phyloP scores from a whole-genome alignment of 2,797 vertebrate species.

The Euthynnus affinis region DNA sequence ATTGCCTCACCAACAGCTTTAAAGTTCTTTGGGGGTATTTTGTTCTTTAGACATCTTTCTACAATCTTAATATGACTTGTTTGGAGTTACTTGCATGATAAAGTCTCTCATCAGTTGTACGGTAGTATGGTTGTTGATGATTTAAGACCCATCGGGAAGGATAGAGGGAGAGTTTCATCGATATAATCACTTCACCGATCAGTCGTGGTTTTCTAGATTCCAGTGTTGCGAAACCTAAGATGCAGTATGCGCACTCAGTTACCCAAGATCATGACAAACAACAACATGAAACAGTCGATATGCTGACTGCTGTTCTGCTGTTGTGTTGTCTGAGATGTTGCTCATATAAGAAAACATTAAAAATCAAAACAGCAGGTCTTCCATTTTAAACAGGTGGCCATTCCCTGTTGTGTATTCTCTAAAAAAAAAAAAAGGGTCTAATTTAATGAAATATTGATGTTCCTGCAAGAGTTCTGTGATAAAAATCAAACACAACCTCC shows the following conservation, averaged over 20 bases:
- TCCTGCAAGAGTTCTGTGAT: conserved; percentile 45
- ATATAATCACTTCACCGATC: not conserved
- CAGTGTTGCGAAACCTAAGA: too few relatives aligned
- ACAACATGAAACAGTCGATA: conserved; percentile 7
- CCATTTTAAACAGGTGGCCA: conserved; percentile 47
- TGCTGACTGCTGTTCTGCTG: conserved; percentile 25
- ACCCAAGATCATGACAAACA: not conserved
- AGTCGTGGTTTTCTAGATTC: not conserved
- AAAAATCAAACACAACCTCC: conserved; percentile 63
- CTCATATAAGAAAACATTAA: not conserved
- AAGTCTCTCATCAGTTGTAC: not conserved
- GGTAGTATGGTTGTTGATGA: not conserved
- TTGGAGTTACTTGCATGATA: not conserved
- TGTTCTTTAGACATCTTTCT: conserved; percentile 1
- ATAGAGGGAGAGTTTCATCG: not conserved
- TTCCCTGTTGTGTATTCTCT: conserved; percentile 16
- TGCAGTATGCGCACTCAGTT: not conserved
- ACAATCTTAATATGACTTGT: not conserved
- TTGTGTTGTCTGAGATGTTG: conserved; percentile 15
- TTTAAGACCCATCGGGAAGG: not conserved
- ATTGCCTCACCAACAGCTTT: not conserved
- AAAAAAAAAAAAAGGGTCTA: conserved; percentile 39
- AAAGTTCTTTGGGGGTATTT: not conserved
- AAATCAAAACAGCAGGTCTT: conserved; percentile 53
- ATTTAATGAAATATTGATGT: conserved; percentile 66